Base-by-base conservation (phyloP, 2,888 invertebrate genomes). In the Caenorhabditis wallacei region DNA sequence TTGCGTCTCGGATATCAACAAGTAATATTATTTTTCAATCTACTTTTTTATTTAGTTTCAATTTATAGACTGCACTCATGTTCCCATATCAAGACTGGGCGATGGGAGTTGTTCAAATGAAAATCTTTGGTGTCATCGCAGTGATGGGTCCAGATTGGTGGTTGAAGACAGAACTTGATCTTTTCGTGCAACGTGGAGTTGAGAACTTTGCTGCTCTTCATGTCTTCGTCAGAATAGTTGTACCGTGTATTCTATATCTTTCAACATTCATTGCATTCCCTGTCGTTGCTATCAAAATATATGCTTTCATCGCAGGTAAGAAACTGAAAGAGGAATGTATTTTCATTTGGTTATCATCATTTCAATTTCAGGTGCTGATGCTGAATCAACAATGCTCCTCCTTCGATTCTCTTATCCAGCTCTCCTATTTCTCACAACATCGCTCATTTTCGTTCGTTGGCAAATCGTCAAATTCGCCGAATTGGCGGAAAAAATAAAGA, bases 71-170 rank as follows among this genome's bases (percentile, higher is more conserved):
- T 8, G 98, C 94, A 1, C 92, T 94, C 18, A 93, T 93, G 88
- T 94, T 94, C 88, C 93, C 93, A 8, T 94, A 93, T 93, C 90
- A 98, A 93, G 97, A 98, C 93, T 99, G 98, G 98, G 98, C 98
- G 0, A 94, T 99, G 30, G 98, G 98, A 26, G 97, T 99, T 13
- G 94, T 99, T 0, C 98, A 98, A 92, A 97, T 97, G 1, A 99
- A 99, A 94, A 98, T 98, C 75, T 95, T 97, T 18, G 96, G 97
- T 91, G 98, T 97, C 0, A 94, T 97, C 26, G 96, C 96, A 0
- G 95, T 98, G 95, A 98, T 98, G 97, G 97, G 97, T 0, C 94
- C 94, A 1, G 97, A 98, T 8, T 98, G 98, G 93, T 97, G 97
- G 95, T 93, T 99, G 90, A 95, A 97, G 71, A 94, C 96, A 2